These are phyloP conservation scores for Eilema sororculum DNA, from an alignment of 2,888 invertebrate species.

Conservation along the genomic window DNA sequence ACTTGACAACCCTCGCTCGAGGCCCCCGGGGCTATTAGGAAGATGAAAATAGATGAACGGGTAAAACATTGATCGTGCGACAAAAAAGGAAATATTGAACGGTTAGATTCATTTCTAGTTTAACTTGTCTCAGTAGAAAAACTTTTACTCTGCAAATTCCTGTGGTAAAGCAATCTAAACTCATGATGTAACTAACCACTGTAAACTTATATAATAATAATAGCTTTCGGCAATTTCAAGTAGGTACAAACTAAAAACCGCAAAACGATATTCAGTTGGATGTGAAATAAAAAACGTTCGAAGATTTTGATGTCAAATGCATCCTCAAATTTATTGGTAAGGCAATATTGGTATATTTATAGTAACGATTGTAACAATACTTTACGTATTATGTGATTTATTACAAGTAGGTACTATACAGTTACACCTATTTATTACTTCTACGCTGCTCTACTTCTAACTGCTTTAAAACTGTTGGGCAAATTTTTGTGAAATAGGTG, in stretches of 20 bases:
- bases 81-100: background rate
- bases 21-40: background rate
- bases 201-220: constrained; percentile 3
- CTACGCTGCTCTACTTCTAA: background rate
- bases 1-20: no score
- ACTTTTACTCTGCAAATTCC: background rate
- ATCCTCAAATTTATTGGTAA: no score
- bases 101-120: background rate
- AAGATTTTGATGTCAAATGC: no score
- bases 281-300: background rate
- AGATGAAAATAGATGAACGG: background rate
- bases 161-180: constrained; percentile 4
- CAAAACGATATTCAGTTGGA: background rate
- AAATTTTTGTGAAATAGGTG: no score
- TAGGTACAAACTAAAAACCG: constrained; percentile 4
- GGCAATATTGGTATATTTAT: background rate
- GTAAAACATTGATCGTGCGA: background rate
- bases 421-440: background rate
- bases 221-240: constrained; percentile 1
- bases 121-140: background rate
- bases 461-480: no score
- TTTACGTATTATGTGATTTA: background rate
- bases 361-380: background rate
- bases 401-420: background rate
- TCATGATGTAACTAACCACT: background rate